Evolutionary conservation across 92 coral and sea anemone genomes (phyloP).

Genomic region (Scolanthus callimorphus): DNA sequence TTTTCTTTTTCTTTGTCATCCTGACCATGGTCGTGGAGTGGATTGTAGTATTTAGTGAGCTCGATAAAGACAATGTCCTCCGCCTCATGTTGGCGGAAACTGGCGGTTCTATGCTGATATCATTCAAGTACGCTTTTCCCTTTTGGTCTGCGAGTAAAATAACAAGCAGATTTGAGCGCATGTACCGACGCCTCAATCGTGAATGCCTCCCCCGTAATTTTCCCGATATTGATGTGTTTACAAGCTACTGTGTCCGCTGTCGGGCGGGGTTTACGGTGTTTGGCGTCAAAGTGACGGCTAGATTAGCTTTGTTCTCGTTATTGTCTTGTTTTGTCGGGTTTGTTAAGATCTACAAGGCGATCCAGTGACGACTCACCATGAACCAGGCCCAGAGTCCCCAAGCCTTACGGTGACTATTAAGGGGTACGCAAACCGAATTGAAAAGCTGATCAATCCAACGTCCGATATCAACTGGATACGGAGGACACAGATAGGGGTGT

Average conservation of each 20-base stretch:
- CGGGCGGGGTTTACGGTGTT: conserved; percentile 51
- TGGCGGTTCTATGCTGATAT: conserved; percentile 47
- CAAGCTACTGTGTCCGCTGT: conserved; percentile 52
- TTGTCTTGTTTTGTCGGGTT: conserved; percentile 53
- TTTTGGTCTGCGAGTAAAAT: conserved; percentile 57
- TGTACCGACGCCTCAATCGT: conserved; percentile 47
- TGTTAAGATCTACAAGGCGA: conserved; percentile 36
- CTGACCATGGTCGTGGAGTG: conserved; percentile 38
- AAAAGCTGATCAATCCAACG: too few relatives aligned
- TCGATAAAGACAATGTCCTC: background rate
- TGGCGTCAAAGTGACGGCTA: conserved; percentile 34
- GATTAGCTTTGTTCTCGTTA: conserved; percentile 45
- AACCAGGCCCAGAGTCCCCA: too few relatives aligned
- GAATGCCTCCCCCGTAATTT: conserved; percentile 23
- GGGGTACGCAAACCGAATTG: too few relatives aligned
- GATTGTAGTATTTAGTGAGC: conserved; percentile 22
- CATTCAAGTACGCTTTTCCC: conserved; percentile 70
- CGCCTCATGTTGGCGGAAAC: conserved; percentile 36
- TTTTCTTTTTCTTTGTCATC: conserved; percentile 42
- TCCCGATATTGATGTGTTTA: conserved; percentile 49
- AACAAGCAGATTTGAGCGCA: conserved; percentile 46
- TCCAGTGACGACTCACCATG: background rate
- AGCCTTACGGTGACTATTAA: too few relatives aligned
- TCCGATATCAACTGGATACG: too few relatives aligned
- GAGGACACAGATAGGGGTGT: too few relatives aligned